Base-by-base conservation (phyloP, 2,888 invertebrate genomes). In the Marronus borbonicus region DNA sequence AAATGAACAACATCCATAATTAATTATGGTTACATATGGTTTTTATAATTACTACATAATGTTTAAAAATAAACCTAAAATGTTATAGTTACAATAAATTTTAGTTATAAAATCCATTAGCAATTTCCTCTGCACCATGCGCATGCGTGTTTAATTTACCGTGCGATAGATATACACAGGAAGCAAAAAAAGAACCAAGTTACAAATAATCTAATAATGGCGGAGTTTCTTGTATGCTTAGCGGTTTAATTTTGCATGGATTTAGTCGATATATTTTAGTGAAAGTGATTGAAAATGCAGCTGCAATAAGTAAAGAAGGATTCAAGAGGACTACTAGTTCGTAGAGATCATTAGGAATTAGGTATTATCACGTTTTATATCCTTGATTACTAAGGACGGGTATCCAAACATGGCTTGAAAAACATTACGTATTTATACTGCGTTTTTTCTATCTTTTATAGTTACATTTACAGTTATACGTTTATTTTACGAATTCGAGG, bases 141-240 rank as follows among this genome's bases (percentile, higher is more conserved):
- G 72, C 72, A 60, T 62, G 72, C 58, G 60, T 44, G 3, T 24
- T 39, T 24, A 28, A 31, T 58, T 44, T 39, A 74, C 44, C 14
- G 72, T 74, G 62, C 72, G 55, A 24, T 55, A 20, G 60, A 60
- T 74, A 60, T 44, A 60, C 49, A 44, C 44, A 20, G 39, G n/a
- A 55, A n/a, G 55, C 31, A 39, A 52, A 70, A 31, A 60, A 39
- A 44, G 44, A 44, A 5, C 72, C 60, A 74, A 60, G 60, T 60
- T 28, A 60, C 60, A 74, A 74, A 74, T 74, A 74, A 8, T 44
- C 72, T 58, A 60, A 74, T 60, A 74, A 74, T 74, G 60, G 72
- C 72, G 60, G 39, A 39, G 44, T 44, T 20, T 39, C 28, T 8
- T 24, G 17, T 5, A 3, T 60, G 24, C 44, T 44, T 60, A 44